Base-by-base conservation (phyloP, 2,797 vertebrate genomes). In the Meda fulgida region DNA sequence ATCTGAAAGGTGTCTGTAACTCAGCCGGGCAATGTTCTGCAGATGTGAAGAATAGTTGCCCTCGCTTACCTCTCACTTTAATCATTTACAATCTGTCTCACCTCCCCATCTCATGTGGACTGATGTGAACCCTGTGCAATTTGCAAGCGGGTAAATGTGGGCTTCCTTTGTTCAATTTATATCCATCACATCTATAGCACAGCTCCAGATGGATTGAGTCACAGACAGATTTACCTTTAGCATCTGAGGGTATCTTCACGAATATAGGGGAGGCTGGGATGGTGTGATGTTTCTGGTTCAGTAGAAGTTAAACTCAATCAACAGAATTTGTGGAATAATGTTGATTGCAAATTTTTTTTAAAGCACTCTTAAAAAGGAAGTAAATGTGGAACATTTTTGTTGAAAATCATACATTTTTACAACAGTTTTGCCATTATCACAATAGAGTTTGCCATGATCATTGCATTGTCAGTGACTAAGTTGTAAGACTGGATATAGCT, bases 161-260 rank as follows among this genome's bases (percentile, higher is more conserved):
- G 7, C 60, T 65, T 67, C 43, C 70, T 80, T 16, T 21, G 19
- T 66, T 70, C 78, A 53, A 13, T 55, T n/a, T 19, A 55, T 71
- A 34, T 70, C 48, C 48, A 29, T 71, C 13, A 38, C 46, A 31
- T 69, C 36, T 21, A n/a, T 21, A 55, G 53, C 34, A 60, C 53
- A 6, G 55, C 55, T 43, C 76, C 55, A 78, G 48, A 80, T 85
- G 78, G 78, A 31, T 53, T 26, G 4, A 66, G 73, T 26, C 58
- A 83, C 11, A 40, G 72, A 66, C 38, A 70, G 63, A 81, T 70
- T 70, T 71, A 66, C 34, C 9, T 77, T 70, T 70, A 48, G 71
- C 85, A 77, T 87, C 58, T 84, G 85, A 16, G 60, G 51, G 75
- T 3, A 21, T 66, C 40, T 51, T 66, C 36, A 80, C 23, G 11